Percentiles rank a stretch among this genome's conserved stretches.
Conservation (phyloP, 2,113 vertebrate genomes). For the Ramphastos sulfuratus region DNA sequence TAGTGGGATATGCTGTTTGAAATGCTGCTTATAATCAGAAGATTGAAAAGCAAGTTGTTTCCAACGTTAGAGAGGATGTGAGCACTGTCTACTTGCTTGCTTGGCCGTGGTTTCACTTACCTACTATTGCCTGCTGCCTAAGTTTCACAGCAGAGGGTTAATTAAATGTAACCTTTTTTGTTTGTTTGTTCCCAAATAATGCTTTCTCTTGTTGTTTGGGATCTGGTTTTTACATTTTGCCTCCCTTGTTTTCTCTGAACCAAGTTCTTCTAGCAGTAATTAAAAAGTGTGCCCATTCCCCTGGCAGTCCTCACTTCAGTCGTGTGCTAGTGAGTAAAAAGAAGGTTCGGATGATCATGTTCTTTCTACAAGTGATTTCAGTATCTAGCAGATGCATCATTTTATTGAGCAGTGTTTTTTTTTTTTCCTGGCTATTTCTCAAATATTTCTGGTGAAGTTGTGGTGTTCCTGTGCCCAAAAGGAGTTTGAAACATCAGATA, state of each 20-base stretch:
- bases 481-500: background rate
- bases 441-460: conserved; percentile 5
- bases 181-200: background rate
- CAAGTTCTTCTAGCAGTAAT: background rate
- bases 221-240: background rate
- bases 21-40: background rate
- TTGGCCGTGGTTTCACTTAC: background rate
- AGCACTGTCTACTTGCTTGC: background rate
- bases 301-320: background rate
- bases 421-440: conserved; percentile 37
- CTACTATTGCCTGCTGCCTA: background rate
- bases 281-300: background rate
- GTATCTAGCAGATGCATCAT: background rate
- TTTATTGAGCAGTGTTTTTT: background rate
- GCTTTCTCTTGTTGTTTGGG: background rate
- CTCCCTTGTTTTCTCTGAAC: background rate
- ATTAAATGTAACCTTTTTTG: background rate
- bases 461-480: background rate
- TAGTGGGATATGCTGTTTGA: background rate
- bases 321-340: background rate
- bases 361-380: background rate
- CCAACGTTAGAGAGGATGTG: background rate
- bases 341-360: background rate
- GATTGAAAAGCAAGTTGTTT: background rate
- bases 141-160: background rate